phyloP scores from a whole-genome alignment of 2,113 vertebrate species.

The Neoarius graeffei region DNA sequence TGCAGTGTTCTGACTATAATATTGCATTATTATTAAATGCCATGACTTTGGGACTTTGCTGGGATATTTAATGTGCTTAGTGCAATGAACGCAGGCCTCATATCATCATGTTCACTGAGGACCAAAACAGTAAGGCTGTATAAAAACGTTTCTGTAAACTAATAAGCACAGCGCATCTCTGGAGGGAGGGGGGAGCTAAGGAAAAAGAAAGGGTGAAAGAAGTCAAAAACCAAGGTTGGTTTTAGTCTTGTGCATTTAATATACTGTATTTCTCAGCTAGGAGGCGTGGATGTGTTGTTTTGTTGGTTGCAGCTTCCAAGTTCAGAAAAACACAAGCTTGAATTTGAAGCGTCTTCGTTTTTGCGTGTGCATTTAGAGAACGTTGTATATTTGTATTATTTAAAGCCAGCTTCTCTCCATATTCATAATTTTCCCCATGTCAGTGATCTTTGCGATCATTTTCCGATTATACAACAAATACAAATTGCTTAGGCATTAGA shows the following conservation, averaged over 20 bases:
- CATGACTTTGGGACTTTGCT: not conserved
- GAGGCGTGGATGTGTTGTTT: constrained; percentile 46
- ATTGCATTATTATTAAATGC: too few species aligned
- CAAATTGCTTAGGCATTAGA: too few species aligned
- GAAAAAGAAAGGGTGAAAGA: constrained; percentile 32
- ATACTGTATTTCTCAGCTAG: constrained; percentile 57
- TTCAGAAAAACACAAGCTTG: constrained; percentile 20
- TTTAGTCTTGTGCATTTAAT: constrained; percentile 70
- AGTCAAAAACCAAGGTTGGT: constrained; percentile 66
- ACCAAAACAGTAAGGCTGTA: not conserved
- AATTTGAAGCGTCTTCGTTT: not conserved
- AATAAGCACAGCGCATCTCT: not conserved
- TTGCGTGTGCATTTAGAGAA: not conserved
- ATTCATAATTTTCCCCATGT: not conserved
- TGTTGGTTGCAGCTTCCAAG: not conserved
- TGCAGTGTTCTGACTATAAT: not conserved
- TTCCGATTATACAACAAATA: not conserved
- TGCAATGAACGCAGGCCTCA: constrained; percentile 4
- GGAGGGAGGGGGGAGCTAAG: not conserved
- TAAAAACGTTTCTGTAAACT: constrained; percentile 13
- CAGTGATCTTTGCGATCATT: not conserved
- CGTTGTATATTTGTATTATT: not conserved
- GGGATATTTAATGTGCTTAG: constrained; percentile 4
- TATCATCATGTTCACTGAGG: not conserved
- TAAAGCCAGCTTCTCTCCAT: not conserved